A percentile compares a stretch with the other conserved stretches of the same genome.
Evolutionary conservation across 2,888 invertebrate species (phyloP).

Genomic region (Sphaerophoria taeniata): DNA sequence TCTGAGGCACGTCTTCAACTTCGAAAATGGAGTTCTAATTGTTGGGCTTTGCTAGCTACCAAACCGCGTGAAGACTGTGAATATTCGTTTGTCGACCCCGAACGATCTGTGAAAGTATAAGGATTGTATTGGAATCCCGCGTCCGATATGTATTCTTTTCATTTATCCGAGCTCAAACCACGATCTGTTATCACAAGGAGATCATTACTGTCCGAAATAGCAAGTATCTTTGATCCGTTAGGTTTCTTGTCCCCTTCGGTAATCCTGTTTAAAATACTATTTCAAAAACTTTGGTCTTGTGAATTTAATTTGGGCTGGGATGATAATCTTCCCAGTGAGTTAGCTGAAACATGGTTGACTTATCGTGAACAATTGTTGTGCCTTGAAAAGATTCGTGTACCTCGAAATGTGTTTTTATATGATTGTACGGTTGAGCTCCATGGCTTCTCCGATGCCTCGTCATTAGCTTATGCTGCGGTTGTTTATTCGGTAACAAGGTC

Average conservation of each 20-base stretch:
- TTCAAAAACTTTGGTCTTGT: slow-evolving; percentile 13
- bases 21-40: slow-evolving; percentile 17
- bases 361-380: slow-evolving; percentile 18
- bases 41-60: slow-evolving; percentile 10
- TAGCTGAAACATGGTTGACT: slow-evolving; percentile 25
- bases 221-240: slow-evolving; percentile 41
- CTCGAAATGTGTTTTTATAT: slow-evolving; percentile 16
- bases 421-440: slow-evolving; percentile 18
- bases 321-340: slow-evolving; percentile 42
- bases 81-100: slow-evolving; percentile 15
- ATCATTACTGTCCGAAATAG: background rate
- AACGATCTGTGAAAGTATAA: slow-evolving; percentile 20
- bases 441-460: slow-evolving; percentile 16
- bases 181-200: background rate
- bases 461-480: slow-evolving; percentile 2
- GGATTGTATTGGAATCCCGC: slow-evolving; percentile 41
- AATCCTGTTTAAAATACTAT: no score
- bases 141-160: slow-evolving; percentile 13
- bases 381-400: slow-evolving; percentile 28
- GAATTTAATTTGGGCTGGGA: slow-evolving; percentile 50
- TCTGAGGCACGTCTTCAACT: slow-evolving; percentile 30
- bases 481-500: background rate
- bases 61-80: slow-evolving; percentile 19
- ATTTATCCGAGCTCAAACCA: background rate
- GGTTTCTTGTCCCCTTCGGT: background rate